Evolutionary conservation across 2,113 vertebrate species (phyloP).

Genomic region (Semnornis frantzii): DNA sequence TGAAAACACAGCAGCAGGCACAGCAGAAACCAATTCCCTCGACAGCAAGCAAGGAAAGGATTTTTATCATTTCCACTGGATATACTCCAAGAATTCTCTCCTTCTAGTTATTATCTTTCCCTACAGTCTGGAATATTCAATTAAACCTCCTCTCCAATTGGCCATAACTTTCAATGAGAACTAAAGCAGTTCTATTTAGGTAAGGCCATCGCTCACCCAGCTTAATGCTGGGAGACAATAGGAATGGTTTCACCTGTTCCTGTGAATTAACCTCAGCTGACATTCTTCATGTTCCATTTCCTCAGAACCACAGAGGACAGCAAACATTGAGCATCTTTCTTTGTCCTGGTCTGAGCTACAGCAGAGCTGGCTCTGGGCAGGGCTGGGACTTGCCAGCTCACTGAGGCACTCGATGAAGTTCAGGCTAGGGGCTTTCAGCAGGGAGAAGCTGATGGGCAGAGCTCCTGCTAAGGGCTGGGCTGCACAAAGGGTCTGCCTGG

Average conservation of each 20-base stretch:
- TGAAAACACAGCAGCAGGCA: slow-evolving; percentile 22
- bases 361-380: too few species aligned
- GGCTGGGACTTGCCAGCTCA: too few species aligned
- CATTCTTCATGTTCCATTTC: background rate
- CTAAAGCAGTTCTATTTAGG: slow-evolving; percentile 58
- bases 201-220: slow-evolving; percentile 38
- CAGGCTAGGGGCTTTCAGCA: too few species aligned
- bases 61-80: slow-evolving; percentile 61
- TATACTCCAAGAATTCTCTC: slow-evolving; percentile 54
- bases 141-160: slow-evolving; percentile 73
- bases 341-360: too few species aligned
- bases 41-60: background rate
- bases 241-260: slow-evolving; percentile 29
- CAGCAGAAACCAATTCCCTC: slow-evolving; percentile 53
- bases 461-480: too few species aligned
- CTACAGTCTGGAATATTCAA: slow-evolving; percentile 59
- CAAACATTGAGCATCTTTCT: background rate
- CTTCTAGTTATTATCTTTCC: slow-evolving; percentile 64
- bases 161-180: slow-evolving; percentile 62
- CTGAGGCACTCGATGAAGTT: too few species aligned
- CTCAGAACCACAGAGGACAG: background rate
- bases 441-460: too few species aligned
- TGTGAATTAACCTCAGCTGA: slow-evolving; percentile 4
- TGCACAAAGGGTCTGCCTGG: too few species aligned
- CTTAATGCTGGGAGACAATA: slow-evolving; percentile 29